Base-by-base conservation (phyloP, 1,140 invertebrate genomes). In the Drosophila tropicalis region DNA sequence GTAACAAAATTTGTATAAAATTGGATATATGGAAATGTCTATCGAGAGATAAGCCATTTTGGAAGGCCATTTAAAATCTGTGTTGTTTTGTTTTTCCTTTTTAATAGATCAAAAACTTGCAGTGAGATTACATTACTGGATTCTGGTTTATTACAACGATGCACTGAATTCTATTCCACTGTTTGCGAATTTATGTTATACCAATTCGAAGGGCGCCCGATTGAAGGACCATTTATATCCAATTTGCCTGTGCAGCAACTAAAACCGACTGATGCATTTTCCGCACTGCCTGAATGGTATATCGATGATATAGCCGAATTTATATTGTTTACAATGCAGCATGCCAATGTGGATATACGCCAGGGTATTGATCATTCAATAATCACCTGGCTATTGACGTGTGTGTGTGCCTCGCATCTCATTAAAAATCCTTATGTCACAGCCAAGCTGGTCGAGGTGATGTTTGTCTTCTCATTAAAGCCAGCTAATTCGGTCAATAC, bases 221-320 rank as follows among this genome's bases (percentile, higher is more conserved):
- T 93, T 15, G 92, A 92, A 62, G 86, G 90, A 9, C 78, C 82
- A 5, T 92, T 91, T 22, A 92, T 93, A 39, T 91, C 84, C 17
- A 91, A 92, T 41, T 67, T 93, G 57, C 79, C 90, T 36, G 91
- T 94, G 79, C 92, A 95, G 67, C 94, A 95, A 58, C 92, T 95
- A 1, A 93, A 94, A 66, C 93, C 95, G 58, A 94, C 96, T 25
- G 94, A 94, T 89, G 93, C 95, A 73, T 99, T 99, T 93, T 95
- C 96, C 57, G 96, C 97, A 76, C 93, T 98, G 78, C 98, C 98
- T 15, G 98, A 99, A 93, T 99, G 97, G 96, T 99, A 98, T 91
- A 95, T 99, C 55, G 98, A 99, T 92, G 98, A 99, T 92, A 96
- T 99, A 67, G 97, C 98, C 15, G 98, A 99, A 92, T 98, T 98